Percentiles rank a stretch among this genome's conserved stretches.
These are phyloP conservation scores for Aselliscus stoliczkanus DNA, from an alignment of 2,797 vertebrate species.

Conservation along the genomic window DNA sequence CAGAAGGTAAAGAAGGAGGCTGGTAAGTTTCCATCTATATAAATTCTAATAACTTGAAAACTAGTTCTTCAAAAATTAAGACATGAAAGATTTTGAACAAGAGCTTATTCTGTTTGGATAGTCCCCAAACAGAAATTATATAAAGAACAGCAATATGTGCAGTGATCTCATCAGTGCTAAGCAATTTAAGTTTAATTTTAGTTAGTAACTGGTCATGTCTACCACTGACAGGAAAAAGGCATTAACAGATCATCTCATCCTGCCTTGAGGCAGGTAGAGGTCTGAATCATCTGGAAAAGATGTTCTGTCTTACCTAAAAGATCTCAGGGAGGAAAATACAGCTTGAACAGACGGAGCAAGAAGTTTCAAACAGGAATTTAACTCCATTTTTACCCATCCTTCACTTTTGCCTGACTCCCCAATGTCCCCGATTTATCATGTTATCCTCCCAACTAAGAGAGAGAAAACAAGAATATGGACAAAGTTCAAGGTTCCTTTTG, in stretches of 20 bases:
- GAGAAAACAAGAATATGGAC: not conserved
- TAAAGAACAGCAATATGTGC: not conserved
- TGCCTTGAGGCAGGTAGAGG: conserved; percentile 7
- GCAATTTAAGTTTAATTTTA: conserved; percentile 1
- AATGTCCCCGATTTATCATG: not conserved
- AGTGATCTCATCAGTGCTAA: not conserved
- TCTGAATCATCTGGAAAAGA: conserved; percentile 6
- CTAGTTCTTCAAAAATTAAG: conserved; percentile 36
- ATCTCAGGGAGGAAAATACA: not conserved
- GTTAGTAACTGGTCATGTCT: not conserved
- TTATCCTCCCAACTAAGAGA: not conserved
- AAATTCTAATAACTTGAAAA: conserved; percentile 41
- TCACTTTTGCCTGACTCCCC: not conserved
- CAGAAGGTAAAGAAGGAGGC: conserved; percentile 22
- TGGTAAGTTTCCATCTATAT: not conserved
- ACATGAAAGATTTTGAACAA: not conserved
- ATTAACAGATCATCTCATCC: not conserved
- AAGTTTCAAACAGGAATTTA: conserved; percentile 22
- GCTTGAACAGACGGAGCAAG: not conserved
- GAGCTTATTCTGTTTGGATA: not conserved
- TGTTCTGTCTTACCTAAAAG: conserved; percentile 2
- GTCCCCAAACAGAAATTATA: conserved; percentile 1
- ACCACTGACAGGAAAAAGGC: not conserved
- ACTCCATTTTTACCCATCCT: not conserved
- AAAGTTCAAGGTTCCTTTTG: not conserved